These are phyloP conservation scores for Clinocottus analis DNA, from an alignment of 2,113 vertebrate genomes.

Conservation along the genomic window DNA sequence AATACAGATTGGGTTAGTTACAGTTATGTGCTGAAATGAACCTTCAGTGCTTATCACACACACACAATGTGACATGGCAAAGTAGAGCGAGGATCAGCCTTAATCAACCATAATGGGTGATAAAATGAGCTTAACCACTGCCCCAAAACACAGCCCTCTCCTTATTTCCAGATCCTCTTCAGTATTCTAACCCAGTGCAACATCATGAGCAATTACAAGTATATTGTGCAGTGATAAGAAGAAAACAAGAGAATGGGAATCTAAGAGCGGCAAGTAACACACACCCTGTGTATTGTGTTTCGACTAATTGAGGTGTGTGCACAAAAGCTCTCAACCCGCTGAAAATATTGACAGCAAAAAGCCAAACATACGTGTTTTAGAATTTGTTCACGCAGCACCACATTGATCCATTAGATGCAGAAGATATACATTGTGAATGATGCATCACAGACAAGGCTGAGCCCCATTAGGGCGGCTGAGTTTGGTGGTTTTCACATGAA, in stretches of 20 bases:
- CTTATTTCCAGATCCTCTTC: slow-evolving; percentile 41
- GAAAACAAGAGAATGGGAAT: slow-evolving; percentile 45
- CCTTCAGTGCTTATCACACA: slow-evolving; percentile 37
- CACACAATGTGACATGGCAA: slow-evolving; percentile 48
- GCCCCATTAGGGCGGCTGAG: slow-evolving; percentile 30
- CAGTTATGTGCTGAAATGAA: slow-evolving; percentile 49
- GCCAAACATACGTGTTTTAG: slow-evolving; percentile 25
- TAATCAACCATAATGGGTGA: slow-evolving; percentile 62
- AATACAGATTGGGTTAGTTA: slow-evolving; percentile 55
- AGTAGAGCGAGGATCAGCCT: slow-evolving; percentile 49
- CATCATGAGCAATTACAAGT: slow-evolving; percentile 48
- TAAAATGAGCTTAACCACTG: slow-evolving; percentile 58
- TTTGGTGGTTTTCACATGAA: slow-evolving; percentile 52
- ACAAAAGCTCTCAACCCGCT: slow-evolving; percentile 15
- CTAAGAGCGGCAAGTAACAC: slow-evolving; percentile 19
- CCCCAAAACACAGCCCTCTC: slow-evolving; percentile 32
- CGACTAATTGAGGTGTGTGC: slow-evolving; percentile 32
- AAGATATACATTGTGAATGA: slow-evolving; percentile 40
- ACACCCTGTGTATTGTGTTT: slow-evolving; percentile 14
- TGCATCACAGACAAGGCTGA: slow-evolving; percentile 39
- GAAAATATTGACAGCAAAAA: slow-evolving; percentile 42
- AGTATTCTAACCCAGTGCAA: slow-evolving; percentile 44
- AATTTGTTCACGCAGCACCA: slow-evolving; percentile 23
- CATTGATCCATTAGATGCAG: slow-evolving; percentile 35
- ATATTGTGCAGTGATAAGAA: slow-evolving; percentile 49